These are phyloP conservation scores for Rallus limicola DNA, from an alignment of 2,113 vertebrate species.

Conservation along the genomic window DNA sequence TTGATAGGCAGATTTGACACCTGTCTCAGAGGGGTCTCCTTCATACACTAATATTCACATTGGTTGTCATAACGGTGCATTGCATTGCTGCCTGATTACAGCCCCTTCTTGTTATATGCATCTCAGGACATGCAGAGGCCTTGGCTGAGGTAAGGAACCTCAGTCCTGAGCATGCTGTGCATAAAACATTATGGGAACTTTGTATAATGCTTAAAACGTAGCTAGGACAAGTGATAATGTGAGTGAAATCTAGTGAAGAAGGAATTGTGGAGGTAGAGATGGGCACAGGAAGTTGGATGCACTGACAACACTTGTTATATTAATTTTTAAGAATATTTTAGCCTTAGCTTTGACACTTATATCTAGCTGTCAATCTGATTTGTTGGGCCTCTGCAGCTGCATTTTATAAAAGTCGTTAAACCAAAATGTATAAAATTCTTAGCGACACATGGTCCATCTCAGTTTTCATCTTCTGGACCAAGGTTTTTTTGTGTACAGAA, in stretches of 20 bases:
- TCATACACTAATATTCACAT: background rate
- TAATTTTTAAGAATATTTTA: background rate
- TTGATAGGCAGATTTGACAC: background rate
- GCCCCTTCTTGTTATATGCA: background rate
- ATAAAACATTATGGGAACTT: background rate
- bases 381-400: background rate
- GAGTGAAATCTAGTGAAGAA: background rate
- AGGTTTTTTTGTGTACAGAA: background rate
- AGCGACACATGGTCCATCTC: background rate
- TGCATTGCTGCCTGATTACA: background rate
- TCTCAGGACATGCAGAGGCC: background rate
- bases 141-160: background rate
- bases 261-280: background rate
- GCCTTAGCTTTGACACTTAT: background rate
- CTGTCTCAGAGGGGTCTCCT: background rate
- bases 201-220: background rate
- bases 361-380: background rate
- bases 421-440: background rate
- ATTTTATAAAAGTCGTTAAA: background rate
- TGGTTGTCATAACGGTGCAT: background rate
- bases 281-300: background rate
- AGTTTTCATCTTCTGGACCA: background rate
- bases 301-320: background rate
- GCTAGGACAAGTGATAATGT: background rate
- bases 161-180: background rate